Percentiles rank a stretch among this genome's conserved stretches.
Conservation (phyloP, 1,140 invertebrate genomes). For the Stegodyphus mimosarum region DNA sequence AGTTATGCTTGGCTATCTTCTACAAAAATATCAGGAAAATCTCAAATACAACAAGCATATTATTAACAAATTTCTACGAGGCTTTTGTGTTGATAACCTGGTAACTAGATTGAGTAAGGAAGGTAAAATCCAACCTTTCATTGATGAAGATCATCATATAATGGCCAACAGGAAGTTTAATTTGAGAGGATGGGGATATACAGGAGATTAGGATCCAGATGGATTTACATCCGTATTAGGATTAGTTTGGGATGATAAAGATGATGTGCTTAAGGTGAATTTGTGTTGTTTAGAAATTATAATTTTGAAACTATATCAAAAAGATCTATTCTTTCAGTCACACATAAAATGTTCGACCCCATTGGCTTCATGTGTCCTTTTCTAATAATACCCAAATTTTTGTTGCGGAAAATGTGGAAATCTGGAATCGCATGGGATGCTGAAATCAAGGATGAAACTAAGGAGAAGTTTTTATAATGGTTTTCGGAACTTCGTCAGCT, state of each 20-base stretch:
- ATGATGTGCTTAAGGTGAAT: neutral
- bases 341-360: slow-evolving; percentile 16
- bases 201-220: neutral
- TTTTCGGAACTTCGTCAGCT: no score
- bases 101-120: neutral
- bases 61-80: neutral
- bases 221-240: neutral
- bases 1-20: neutral
- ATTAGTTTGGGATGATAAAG: neutral
- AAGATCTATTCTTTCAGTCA: slow-evolving; percentile 1
- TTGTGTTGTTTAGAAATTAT: neutral
- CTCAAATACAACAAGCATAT: neutral
- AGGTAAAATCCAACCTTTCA: neutral
- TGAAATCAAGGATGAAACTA: no score
- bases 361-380: no score
- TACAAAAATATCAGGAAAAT: neutral
- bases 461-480: no score
- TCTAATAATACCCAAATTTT: no score
- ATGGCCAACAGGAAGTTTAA: slow-evolving; percentile 15
- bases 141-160: neutral
- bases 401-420: no score
- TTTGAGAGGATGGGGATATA: slow-evolving; percentile 14
- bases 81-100: slow-evolving; percentile 30
- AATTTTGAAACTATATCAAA: slow-evolving; percentile 1
- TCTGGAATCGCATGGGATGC: no score